Evolutionary conservation across 53 echinoderm and acorn worm genomes (phyloP).

Genomic region (Astropecten irregularis): DNA sequence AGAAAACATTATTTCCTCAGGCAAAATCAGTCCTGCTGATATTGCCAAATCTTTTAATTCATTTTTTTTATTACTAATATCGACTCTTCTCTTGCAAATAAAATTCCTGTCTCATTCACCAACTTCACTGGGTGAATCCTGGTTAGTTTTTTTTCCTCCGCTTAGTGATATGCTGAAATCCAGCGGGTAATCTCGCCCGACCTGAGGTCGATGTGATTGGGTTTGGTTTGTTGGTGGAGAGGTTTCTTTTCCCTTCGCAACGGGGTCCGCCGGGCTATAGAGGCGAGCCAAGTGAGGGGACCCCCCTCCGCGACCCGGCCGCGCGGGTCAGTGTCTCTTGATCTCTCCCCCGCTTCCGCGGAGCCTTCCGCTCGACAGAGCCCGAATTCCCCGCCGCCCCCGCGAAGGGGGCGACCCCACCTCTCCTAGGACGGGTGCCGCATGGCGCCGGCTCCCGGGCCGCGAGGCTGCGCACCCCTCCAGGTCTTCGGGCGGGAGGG

Average conservation of each 20-base stretch:
- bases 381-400: no score
- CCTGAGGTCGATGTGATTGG: no score
- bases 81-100: slow-evolving; percentile 73
- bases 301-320: no score
- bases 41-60: no score
- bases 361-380: background rate
- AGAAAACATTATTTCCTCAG: background rate
- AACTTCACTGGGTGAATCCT: no score
- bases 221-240: background rate
- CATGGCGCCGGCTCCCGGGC: no score
- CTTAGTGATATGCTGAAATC: slow-evolving; percentile 97
- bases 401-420: background rate
- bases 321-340: background rate
- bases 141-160: no score
- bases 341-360: background rate
- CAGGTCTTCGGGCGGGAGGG: background rate
- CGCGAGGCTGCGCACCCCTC: no score
- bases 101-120: no score
- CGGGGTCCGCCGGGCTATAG: no score
- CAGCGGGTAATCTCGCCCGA: no score
- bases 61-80: background rate
- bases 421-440: background rate
- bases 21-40: background rate
- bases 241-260: background rate
- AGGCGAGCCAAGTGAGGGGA: no score